Conservation (phyloP, 2,888 invertebrate species). For the Acanthosepion lycidas region DNA sequence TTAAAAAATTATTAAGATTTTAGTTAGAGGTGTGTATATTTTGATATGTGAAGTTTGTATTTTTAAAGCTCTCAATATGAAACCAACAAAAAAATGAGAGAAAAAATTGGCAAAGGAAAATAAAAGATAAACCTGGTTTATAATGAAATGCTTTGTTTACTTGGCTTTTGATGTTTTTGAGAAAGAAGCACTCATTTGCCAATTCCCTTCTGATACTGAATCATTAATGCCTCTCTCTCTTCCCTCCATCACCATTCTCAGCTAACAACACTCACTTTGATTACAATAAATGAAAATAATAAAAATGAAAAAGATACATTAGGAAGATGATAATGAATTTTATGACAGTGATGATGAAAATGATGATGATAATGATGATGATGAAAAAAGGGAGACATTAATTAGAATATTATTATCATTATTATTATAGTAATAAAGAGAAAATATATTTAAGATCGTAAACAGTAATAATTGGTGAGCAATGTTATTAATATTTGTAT, state of each 20-base stretch:
- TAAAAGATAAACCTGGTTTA: neutral
- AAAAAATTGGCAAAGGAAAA: neutral
- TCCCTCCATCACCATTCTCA: neutral
- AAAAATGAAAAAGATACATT: no score
- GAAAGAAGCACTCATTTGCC: neutral
- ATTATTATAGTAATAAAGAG: neutral
- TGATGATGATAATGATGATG: neutral
- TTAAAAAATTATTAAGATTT: no score
- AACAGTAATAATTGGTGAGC: no score
- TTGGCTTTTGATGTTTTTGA: neutral
- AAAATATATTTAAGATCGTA: no score
- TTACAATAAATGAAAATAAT: neutral
- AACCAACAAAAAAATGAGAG: neutral
- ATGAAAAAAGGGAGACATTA: neutral
- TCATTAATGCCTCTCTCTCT: neutral
- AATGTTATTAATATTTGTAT: neutral
- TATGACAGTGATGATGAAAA: neutral
- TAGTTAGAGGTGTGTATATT: no score
- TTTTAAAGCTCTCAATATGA: no score
- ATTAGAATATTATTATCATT: neutral
- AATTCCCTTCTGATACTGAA: neutral
- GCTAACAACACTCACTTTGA: neutral
- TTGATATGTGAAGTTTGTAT: no score
- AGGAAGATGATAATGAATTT: no score
- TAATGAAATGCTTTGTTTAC: neutral